Conservation (phyloP, 2,797 vertebrate species). For the Dipus sagitta region DNA sequence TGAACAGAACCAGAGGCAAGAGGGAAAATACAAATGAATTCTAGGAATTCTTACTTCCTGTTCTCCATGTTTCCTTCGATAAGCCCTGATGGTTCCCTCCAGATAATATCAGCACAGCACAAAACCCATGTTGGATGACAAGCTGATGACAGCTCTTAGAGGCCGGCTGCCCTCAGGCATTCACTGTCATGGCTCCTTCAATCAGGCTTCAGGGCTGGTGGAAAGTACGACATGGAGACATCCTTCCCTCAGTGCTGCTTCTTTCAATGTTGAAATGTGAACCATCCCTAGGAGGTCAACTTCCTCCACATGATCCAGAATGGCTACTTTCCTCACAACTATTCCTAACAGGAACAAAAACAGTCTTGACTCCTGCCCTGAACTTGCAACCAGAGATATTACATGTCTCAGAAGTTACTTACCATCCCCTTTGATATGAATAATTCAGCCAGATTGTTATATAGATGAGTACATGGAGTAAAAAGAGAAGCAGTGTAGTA, state of each 20-base stretch:
- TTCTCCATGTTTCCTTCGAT: background rate
- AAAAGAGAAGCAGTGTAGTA: background rate
- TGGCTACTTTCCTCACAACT: background rate
- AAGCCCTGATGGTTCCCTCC: background rate
- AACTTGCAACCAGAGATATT: background rate
- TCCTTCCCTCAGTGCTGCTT: background rate
- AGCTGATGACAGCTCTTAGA: conserved; percentile 4
- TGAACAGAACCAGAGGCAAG: background rate
- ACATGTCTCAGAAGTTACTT: background rate
- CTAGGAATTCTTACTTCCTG: conserved; percentile 9
- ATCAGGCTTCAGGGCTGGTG: background rate
- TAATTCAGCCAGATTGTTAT: no score
- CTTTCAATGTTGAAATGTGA: background rate
- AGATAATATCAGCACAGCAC: conserved; percentile 13
- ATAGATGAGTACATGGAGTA: accelerated
- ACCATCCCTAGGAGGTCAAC: background rate
- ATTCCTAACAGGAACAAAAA: background rate
- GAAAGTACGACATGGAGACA: background rate
- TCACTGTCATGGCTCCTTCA: background rate
- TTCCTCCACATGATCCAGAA: background rate
- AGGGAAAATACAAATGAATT: conserved; percentile 35
- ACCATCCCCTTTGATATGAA: background rate
- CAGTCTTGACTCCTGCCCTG: background rate
- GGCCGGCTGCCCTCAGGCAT: background rate
- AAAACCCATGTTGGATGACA: conserved; percentile 16